Percentiles rank a stretch among this genome's conserved stretches.
phyloP scores from a whole-genome alignment of 2,888 invertebrate species.

The Alentia gelatinosa region DNA sequence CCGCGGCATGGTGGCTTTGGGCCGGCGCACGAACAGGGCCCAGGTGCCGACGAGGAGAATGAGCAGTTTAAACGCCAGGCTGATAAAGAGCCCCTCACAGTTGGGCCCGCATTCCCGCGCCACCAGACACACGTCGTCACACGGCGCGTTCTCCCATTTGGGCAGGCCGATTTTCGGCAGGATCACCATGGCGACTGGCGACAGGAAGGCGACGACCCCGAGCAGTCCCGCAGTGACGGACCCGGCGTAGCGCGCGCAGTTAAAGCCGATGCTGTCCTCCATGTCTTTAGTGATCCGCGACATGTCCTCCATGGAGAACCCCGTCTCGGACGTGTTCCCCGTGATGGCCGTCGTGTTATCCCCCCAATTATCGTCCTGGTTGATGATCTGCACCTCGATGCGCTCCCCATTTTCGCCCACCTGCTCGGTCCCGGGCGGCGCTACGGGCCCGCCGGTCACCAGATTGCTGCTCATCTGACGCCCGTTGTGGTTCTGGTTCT shows the following conservation, averaged over 20 bases:
- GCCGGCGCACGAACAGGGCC: slow-evolving; percentile 93
- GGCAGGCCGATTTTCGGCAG: slow-evolving; percentile 91
- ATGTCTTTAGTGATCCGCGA: slow-evolving; percentile 78
- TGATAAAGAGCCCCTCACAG: slow-evolving; percentile 92
- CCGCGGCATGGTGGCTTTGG: slow-evolving; percentile 93
- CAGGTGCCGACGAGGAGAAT: slow-evolving; percentile 93
- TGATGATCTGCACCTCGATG: slow-evolving; percentile 95
- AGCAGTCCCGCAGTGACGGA: slow-evolving; percentile 90
- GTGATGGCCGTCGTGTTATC: slow-evolving; percentile 98
- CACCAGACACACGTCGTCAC: slow-evolving; percentile 56
- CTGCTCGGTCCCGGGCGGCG: background rate
- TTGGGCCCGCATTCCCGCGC: slow-evolving; percentile 68
- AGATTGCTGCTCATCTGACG: background rate
- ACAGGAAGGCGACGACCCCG: slow-evolving; percentile 91
- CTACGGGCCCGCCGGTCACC: background rate
- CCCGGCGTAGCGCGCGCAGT: slow-evolving; percentile 86
- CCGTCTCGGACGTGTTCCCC: slow-evolving; percentile 97
- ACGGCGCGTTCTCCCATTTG: slow-evolving; percentile 71
- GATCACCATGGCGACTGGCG: slow-evolving; percentile 96
- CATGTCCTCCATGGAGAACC: slow-evolving; percentile 93
- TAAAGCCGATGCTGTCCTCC: slow-evolving; percentile 73
- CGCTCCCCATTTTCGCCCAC: slow-evolving; percentile 64
- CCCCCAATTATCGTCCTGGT: slow-evolving; percentile 98
- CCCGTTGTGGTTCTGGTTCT: background rate
- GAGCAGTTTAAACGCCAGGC: slow-evolving; percentile 93